These are phyloP conservation scores for Tetranychus piercei DNA, from an alignment of 2,888 invertebrate species.

Conservation along the genomic window DNA sequence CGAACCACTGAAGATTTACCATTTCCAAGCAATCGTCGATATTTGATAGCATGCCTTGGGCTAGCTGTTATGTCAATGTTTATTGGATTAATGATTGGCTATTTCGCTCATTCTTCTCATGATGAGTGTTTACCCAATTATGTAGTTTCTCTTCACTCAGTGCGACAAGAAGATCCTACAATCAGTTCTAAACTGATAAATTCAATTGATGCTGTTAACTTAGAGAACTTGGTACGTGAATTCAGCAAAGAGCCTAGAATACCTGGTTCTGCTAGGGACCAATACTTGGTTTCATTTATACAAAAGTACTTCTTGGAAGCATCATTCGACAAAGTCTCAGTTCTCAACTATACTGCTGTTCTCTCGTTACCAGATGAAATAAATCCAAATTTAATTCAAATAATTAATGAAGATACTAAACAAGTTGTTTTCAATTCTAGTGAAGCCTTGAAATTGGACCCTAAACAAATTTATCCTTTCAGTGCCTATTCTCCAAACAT, in stretches of 20 bases:
- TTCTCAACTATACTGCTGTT: constrained; percentile 26
- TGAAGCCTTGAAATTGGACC: constrained; percentile 21
- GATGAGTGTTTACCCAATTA: constrained; percentile 24
- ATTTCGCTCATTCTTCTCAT: constrained; percentile 26
- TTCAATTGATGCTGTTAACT: not conserved
- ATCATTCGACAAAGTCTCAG: constrained; percentile 25
- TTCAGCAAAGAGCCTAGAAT: constrained; percentile 23
- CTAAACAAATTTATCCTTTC: constrained; percentile 27
- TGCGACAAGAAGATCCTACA: constrained; percentile 25
- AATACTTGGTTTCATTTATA: constrained; percentile 24
- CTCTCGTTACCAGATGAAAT: constrained; percentile 25
- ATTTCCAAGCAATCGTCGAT: constrained; percentile 12
- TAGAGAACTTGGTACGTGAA: constrained; percentile 16
- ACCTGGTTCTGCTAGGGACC: constrained; percentile 26
- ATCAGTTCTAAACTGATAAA: constrained; percentile 24
- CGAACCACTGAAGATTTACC: constrained; percentile 27
- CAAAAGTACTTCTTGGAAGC: constrained; percentile 23
- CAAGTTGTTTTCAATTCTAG: constrained; percentile 17
- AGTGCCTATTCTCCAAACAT: constrained; percentile 29
- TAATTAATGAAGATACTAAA: constrained; percentile 21
- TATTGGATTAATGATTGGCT: constrained; percentile 27
- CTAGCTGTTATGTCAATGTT: constrained; percentile 23
- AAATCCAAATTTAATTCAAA: constrained; percentile 25
- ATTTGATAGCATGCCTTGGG: constrained; percentile 21
- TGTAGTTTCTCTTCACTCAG: constrained; percentile 25